phyloP scores from a whole-genome alignment of 2,113 vertebrate genomes.

The Talpa occidentalis region DNA sequence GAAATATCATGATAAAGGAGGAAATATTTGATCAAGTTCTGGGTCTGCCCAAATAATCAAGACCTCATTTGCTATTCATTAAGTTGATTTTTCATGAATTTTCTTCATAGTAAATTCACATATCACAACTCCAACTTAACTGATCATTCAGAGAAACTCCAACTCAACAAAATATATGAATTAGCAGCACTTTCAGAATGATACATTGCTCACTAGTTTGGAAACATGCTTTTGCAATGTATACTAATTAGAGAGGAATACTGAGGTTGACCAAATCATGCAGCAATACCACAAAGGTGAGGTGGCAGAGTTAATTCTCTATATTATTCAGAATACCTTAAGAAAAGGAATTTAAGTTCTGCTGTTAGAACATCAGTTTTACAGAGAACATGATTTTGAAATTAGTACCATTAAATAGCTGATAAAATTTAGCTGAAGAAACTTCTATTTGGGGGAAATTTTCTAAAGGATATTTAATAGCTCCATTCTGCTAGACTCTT shows the following conservation, averaged over 20 bases:
- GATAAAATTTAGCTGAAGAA: background rate
- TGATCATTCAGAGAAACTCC: background rate
- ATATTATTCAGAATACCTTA: background rate
- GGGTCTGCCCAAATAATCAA: constrained; percentile 8
- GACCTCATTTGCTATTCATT: background rate
- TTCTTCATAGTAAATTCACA: background rate
- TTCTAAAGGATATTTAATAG: background rate
- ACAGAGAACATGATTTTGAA: background rate
- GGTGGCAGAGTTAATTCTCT: background rate
- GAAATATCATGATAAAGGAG: constrained; percentile 19
- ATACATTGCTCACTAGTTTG: background rate
- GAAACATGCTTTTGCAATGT: background rate
- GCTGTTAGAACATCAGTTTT: constrained; percentile 9
- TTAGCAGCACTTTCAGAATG: background rate
- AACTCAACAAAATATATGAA: background rate
- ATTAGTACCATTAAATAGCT: background rate
- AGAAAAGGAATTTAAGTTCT: background rate
- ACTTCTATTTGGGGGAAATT: background rate
- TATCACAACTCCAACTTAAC: background rate
- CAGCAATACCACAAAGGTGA: background rate
- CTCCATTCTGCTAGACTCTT: background rate
- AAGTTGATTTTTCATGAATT: constrained; percentile 35
- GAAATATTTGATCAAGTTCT: constrained; percentile 49
- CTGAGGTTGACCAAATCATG: background rate
- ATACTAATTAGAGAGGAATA: background rate